Evolutionary conservation across 2,797 vertebrate genomes (phyloP), one percentile per base, ranked within the genome.

Genomic region (Acanthurus leucopareius): DNA sequence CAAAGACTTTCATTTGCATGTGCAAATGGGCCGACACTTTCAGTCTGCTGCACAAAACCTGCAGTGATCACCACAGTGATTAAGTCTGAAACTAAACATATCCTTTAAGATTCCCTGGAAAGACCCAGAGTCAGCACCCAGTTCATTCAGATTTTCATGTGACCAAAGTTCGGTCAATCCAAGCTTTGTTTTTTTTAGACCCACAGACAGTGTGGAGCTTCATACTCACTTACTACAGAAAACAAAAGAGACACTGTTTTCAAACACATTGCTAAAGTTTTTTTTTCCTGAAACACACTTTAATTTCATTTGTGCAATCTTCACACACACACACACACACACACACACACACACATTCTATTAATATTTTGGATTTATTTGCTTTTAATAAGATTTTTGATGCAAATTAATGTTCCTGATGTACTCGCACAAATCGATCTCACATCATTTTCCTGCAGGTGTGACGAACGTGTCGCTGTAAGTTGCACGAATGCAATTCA

Each of bases 31-130:
- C 8, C 40, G 10, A 40, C 10, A 10, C 40, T 40, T 3, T 40
- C 40, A 40, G 7, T 8, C 40, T 10, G 40, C 10, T 40, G 40
- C 40, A 40, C 28, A 10, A 40, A 40, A 8, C 10, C 40, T 40
- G 40, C 40, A 10, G 10, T 10, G 40, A 40, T 40, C 28, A 10
- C 40, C 40, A 10, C 40, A 40, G 4, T 10, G 8, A 40, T 40
- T 40, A 8, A 40, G 40, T 40, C 40, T 40, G 40, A 40, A 40
- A 32, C 28, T 5, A 32, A 32, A 40, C 4, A 15, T 45, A 57
- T 58, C 47, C 38, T 25, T 35, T 28, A 71, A 70, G 32, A 65
- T 69, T 53, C 28, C 47, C 40, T 53, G 62, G 69, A 66, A 66
- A 53, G 60, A 22, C 40, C 40, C 40, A 10, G 40, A 8, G 7